Evolutionary conservation across 2,797 vertebrate species (phyloP).

Genomic region (Melanotaenia nigrans): DNA sequence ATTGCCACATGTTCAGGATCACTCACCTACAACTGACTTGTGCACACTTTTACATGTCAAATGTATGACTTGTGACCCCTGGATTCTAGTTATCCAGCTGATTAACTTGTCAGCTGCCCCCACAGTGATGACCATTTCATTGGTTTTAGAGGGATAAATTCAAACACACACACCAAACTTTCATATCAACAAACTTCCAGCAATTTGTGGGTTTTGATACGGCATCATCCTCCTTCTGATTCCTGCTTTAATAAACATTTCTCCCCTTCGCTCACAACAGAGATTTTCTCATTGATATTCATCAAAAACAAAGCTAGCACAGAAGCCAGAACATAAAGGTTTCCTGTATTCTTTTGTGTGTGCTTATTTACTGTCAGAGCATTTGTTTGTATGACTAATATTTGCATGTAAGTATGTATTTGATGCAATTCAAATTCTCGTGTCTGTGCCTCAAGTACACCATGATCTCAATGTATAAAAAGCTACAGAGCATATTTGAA

Average conservation of each 20-base stretch:
- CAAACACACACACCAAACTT: constrained; percentile 1
- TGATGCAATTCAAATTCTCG: neutral
- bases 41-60: constrained; percentile 41
- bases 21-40: constrained; percentile 9
- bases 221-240: constrained; percentile 3
- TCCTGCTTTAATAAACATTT: constrained; percentile 34
- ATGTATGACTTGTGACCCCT: constrained; percentile 26
- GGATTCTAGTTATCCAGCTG: constrained; percentile 18
- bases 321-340: constrained; percentile 23
- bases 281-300: constrained; percentile 72
- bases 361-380: constrained; percentile 7
- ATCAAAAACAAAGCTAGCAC: constrained; percentile 48
- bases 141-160: constrained; percentile 32
- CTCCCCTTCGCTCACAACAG: constrained; percentile 2
- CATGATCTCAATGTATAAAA: neutral
- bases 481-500: neutral
- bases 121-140: constrained; percentile 25
- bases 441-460: neutral
- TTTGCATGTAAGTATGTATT: neutral
- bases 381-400: constrained; percentile 10
- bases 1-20: neutral
- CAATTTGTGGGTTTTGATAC: constrained; percentile 36
- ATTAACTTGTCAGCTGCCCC: constrained; percentile 39
- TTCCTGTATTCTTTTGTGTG: constrained; percentile 7
- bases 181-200: constrained; percentile 12